Base-by-base conservation (phyloP, 2,113 vertebrate species). In the Todiramphus chloris region DNA sequence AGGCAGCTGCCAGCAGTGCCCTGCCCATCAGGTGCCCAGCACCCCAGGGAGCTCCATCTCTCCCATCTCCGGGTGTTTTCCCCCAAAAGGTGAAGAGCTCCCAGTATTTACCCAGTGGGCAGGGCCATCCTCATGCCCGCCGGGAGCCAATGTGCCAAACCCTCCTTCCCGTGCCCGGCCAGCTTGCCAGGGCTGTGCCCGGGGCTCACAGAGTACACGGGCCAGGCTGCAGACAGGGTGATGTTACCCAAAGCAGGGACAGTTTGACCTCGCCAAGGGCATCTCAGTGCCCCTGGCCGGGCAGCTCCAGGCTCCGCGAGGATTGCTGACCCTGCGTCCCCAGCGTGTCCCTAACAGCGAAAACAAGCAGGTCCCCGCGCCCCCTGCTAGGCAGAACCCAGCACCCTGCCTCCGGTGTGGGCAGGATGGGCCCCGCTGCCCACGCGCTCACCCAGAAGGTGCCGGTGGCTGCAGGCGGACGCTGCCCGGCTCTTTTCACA, bases 281-380 rank as follows among this genome's bases (percentile, higher is more conserved):
- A 87, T n/a, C 66, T 44, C 37, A 2, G 70, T 2, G 6, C 51
- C 72, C 83, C 70, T 6, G 3, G 37, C 60, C 13, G 5, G 44
- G 64, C 90, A 58, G 87, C 68, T 50, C 41, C 0, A 0, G 39
- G 30, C 18, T 53, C 21, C 13, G 17, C 0, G 0, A 59, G 74
- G 70, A 50, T 86, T 92, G 67, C 67, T 17, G 10, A 23, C 66
- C 43, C 76, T 24, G 51, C 37, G 25, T 35, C 53, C 56, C 64
- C 43, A 23, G 0, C 3, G 2, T 0, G 23, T 11, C 53, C 39
- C 0, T 1, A 37, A 10, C 55, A 27, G 41, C 72, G 17, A 79
- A 48, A 1, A 6, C 2, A 41, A 50, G 62, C 74, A 78, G 83
- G 2, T 1, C 72, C 72, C 72, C 0, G 13, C 74, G 67, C 89